These are phyloP conservation scores for Phacellophora camtschatica DNA, from an alignment of 30 jellyfish, hydroid and myxozoan species.

Conservation along the genomic window DNA sequence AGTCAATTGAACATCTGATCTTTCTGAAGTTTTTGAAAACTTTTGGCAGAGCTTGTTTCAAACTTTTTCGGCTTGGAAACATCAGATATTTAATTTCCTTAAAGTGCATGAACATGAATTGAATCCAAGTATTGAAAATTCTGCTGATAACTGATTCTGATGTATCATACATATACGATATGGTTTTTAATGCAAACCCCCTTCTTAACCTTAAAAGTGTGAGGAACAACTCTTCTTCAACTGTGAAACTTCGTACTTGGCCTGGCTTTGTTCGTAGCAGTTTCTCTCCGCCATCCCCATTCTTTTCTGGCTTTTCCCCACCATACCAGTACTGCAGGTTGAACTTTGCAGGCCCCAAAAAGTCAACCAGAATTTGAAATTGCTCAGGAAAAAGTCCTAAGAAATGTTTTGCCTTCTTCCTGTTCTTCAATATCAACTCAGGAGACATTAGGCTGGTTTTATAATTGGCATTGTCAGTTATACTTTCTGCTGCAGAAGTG, in stretches of 20 bases:
- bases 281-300: too few relatives aligned
- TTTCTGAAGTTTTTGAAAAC: slow-evolving; percentile 40
- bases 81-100: slow-evolving; percentile 31
- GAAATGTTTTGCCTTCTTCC: not conserved
- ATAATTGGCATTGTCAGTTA: not conserved
- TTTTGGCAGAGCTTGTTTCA: slow-evolving; percentile 10
- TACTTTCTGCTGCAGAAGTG: not conserved
- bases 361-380: slow-evolving; percentile 3
- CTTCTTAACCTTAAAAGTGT: slow-evolving; percentile 42
- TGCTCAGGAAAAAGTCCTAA: slow-evolving; percentile 38
- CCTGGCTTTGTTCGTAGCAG: too few relatives aligned
- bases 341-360: slow-evolving; percentile 46
- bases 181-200: slow-evolving; percentile 26
- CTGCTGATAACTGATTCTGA: slow-evolving; percentile 14
- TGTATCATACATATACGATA: slow-evolving; percentile 37
- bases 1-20: slow-evolving; percentile 40
- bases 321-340: slow-evolving; percentile 23
- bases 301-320: not conserved
- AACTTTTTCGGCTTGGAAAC: slow-evolving; percentile 56
- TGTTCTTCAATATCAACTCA: not conserved
- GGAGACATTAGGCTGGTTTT: not conserved
- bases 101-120: slow-evolving; percentile 37
- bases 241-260: too few relatives aligned
- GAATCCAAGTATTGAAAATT: too few relatives aligned
- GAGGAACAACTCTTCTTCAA: slow-evolving; percentile 31